phyloP scores from a whole-genome alignment of 1,140 invertebrate genomes.

The Nephila pilipes region DNA sequence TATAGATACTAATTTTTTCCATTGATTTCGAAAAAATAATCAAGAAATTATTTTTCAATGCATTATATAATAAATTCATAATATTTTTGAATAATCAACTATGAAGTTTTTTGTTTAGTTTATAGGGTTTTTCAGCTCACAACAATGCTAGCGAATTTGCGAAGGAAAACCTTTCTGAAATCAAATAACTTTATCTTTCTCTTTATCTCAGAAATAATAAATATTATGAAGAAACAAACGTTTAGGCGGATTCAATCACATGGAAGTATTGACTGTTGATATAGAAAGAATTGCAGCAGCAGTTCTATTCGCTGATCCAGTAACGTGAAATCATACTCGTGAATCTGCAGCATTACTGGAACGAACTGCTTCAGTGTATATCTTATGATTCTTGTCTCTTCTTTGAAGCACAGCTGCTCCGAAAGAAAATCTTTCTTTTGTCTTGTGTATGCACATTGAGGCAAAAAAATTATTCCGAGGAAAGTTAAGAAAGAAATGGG shows the following conservation, averaged over 20 bases:
- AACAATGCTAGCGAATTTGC: too few species aligned
- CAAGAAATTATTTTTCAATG: too few species aligned
- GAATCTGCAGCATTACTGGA: slow-evolving; percentile 3
- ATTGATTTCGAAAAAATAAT: too few species aligned
- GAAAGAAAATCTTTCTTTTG: not conserved
- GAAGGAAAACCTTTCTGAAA: too few species aligned
- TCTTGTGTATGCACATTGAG: not conserved
- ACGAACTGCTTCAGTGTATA: not conserved
- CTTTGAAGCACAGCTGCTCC: not conserved
- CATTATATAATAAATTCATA: too few species aligned
- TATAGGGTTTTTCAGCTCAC: too few species aligned
- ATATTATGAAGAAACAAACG: too few species aligned
- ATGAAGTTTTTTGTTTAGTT: too few species aligned
- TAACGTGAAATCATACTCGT: not conserved
- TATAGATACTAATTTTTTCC: too few species aligned
- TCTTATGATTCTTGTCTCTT: not conserved
- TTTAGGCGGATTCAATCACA: not conserved
- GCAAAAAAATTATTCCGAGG: not conserved
- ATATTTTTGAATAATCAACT: too few species aligned
- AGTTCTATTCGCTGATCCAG: slow-evolving; percentile 24
- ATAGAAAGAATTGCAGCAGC: slow-evolving; percentile 27
- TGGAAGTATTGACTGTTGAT: slow-evolving; percentile 37
- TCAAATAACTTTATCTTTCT: not conserved
- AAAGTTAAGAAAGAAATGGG: not conserved
- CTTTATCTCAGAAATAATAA: not conserved